Evolutionary conservation across 2,797 vertebrate species (phyloP), one percentile per base, ranked within the genome.

Genomic region (Carduelis carduelis): DNA sequence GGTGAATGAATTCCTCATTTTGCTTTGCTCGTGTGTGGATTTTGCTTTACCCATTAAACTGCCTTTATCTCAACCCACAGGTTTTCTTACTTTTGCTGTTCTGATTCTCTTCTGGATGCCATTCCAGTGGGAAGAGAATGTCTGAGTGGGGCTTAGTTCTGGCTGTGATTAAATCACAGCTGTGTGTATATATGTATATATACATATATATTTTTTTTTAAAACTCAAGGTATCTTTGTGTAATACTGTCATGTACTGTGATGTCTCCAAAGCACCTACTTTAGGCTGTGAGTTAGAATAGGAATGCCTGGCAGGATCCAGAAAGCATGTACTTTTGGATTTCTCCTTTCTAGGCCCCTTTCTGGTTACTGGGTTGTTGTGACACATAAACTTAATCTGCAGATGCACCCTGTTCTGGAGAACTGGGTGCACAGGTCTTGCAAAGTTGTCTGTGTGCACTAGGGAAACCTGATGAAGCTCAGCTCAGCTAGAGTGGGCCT

Each of bases 391-490:
- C 14, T 8, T 14, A 15, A 12, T 9, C 28, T 55, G 16, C 2
- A 4, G 21, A 14, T 63, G 52, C 9, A 37, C 21, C 7, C 12
- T 66, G 0, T 52, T 63, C 39, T 68, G 64, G 32, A 57, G 47
- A 49, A 2, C 64, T 20, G 41, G 2, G 4, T 66, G 37, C 26
- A 34, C 35, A n/a, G 15, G 6, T 69, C 49, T 91, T 7, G 19
- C 1, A 1, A 30, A 23, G 12, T n/a, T 30, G 49, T 12, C 28
- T 3, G 0, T 57, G 35, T 35, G 6, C 3, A 11, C 20, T 12
- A 8, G 26, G 10, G 26, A 77, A 76, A 46, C n/a, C 11, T 60
- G 9, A 34, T 0, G 6, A 37, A 19, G 15, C 21, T 60, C 0
- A 1, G 12, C 32, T 13, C 1, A 4, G 20, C 53, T 18, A 3